Evolutionary conservation across 2,888 invertebrate species (phyloP), one percentile per base, ranked within the genome.

Genomic region (Amiota mariae): DNA sequence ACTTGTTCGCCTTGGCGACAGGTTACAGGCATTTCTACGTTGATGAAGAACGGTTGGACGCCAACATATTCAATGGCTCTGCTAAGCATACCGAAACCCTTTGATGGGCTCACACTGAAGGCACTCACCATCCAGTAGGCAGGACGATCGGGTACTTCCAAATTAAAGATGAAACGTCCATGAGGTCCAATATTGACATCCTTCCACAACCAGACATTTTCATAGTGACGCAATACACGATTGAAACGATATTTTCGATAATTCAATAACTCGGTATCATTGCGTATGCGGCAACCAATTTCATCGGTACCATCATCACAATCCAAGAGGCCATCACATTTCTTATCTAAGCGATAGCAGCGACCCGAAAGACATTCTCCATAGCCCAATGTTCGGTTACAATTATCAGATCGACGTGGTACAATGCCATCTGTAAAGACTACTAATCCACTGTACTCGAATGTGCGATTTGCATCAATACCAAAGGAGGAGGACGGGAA

Each of bases 151-250:
- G 97, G 96, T n/a, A 97, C 96, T 56, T 95, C 94, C 61, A 95
- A 91, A 73, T 95, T 95, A 90, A 97, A 97, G 74, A 97, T 96
- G 86, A 92, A 95, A 8, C 97, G 93, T 0, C 97, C 97, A 89
- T 97, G 96, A 20, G 97, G 96, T 0, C 96, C 97, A 85, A 97
- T 96, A 89, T 97, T 97, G 71, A 96, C 94, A 90, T 98, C 98
- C 77, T 94, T 94, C 98, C 98, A 98, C 72, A 98, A 90, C 98
- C 98, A 98, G 73, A 96, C 95, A 90, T 97, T 97, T 85, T 97
- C 97, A 90, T 97, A 98, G 87, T 97, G 96, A 0, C 98, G 92
- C 87, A 96, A 95, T 75, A 97, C 93, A 75, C 97, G 93, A 90
- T 96, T 98, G 89, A 96, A 96, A 2, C 97, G 93, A 79, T 90